Evolutionary conservation across 1,140 invertebrate genomes (phyloP), one percentile per base, ranked within the genome.

Genomic region (Drosophila simulans): DNA sequence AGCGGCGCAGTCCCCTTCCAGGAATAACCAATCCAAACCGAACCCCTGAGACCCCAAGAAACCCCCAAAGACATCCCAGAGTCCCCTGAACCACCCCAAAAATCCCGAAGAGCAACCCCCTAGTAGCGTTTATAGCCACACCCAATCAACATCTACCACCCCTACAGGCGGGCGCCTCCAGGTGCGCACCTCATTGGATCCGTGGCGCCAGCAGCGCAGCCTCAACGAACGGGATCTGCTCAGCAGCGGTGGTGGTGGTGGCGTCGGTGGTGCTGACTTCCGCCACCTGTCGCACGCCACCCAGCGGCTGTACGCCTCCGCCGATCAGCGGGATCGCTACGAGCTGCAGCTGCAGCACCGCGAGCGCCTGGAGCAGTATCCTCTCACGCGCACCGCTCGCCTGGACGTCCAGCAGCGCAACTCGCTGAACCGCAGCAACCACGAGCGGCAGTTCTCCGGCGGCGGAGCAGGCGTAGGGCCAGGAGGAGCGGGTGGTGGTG

Each of bases 341-440:
- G 90, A 91, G 43, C 76, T 91, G 76, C 80, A 91, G 49, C 73
- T 90, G 73, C 80, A 91, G 73, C 90, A 91, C 57, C 90, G 90
- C 52, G 90, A 91, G 25, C 90, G 90, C 11, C 39, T 91, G 40
- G 90, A 91, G 52, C 83, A 90, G 45, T 91, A 91, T 79, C 90
- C 90, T 4, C 22, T 91, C 54, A 90, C 90, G n/a, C 70, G 90
- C 1, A 91, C 91, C 20, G 89, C 91, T 2, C 82, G 85, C 10
- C 53, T 92, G 55, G 91, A 92, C 77, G 91, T 92, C 22, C 91
- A 92, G 63, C 92, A 92, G 65, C 78, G 89, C 17, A 92, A 92
- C 74, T 79, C 75, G 22, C 77, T 92, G 51, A 92, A 92, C 76
- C 88, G 91, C 49, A 82, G 80, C 31, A 92, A 92, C 74, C 92